Conservation (phyloP, 2,797 vertebrate species). For the Octomys mimax region DNA sequence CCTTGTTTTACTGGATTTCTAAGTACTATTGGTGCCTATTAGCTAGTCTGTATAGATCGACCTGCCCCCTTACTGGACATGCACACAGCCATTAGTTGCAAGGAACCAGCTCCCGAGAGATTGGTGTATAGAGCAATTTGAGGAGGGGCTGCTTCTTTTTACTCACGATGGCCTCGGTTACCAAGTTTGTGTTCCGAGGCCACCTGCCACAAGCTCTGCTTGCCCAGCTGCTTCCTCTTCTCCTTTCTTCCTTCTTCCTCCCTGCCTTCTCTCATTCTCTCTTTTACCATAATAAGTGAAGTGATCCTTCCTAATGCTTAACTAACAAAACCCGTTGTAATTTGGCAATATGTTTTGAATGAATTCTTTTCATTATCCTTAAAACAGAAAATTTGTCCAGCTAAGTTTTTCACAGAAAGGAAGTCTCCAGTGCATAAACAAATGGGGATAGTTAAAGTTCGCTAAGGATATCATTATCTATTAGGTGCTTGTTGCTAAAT, state of each 20-base stretch:
- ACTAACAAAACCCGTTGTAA: conserved; percentile 18
- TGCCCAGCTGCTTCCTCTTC: neutral
- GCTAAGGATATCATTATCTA: neutral
- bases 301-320: neutral
- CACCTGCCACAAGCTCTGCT: conserved; percentile 2
- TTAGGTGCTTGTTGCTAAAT: neutral
- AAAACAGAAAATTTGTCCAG: neutral
- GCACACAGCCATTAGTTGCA: conserved; percentile 31
- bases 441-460: neutral
- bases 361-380: conserved; percentile 16
- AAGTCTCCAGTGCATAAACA: neutral
- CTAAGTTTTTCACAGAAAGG: neutral
- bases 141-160: conserved; percentile 27
- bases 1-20: conserved; percentile 65
- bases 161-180: neutral
- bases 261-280: neutral
- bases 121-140: neutral
- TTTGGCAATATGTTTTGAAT: conserved; percentile 27
- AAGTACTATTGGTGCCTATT: conserved; percentile 74
- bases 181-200: neutral
- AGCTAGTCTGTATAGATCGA: conserved; percentile 65
- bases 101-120: conserved; percentile 9
- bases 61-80: conserved; percentile 60
- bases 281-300: neutral
- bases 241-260: neutral